Evolutionary conservation across 2,113 vertebrate species (phyloP), one percentile per base, ranked within the genome.

Genomic region (Arenaria interpres): DNA sequence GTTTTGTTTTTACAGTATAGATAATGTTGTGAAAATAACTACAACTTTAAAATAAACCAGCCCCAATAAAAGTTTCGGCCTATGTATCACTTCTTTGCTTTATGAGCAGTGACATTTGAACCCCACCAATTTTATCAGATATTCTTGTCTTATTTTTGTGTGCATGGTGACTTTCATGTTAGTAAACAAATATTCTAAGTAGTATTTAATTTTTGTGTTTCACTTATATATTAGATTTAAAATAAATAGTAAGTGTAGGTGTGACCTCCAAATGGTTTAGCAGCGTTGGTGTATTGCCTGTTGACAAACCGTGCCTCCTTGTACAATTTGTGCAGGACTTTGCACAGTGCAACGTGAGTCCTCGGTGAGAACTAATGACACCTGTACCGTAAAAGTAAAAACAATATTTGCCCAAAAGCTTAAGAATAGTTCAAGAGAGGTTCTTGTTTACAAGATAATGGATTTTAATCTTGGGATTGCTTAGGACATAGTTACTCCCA

Each of bases 401-500:
- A 10, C 23, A 68, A 0, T 35, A 32, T 83, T 96, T 93, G 32
- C 17, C 17, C 51, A 60, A 72, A 94, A 86, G 60, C 56, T 88
- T 75, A 76, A 60, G 59, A 80, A 37, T 11, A 67, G 85, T 86
- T 93, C 3, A 7, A 86, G 53, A 76, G 71, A 72, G 45, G 59
- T 63, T 67, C 67, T 25, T 90, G 54, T 88, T 95, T 90, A 82
- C 50, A 53, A 50, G 67, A 60, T 35, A 88, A 71, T 80, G 64
- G 64, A 67, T 74, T 90, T 96, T 94, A 74, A 56, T 67, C 12
- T 77, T 74, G 18, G 18, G 50, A 53, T 88, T 93, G 22, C 75
- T 84, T n/a, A 86, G 59, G 25, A 25, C 54, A 50, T 41, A 67
- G 41, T 76, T 73, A 19, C 46, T 91, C 46, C 46, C 37, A 18